Evolutionary conservation across 2,797 vertebrate genomes (phyloP).

Genomic region (Xiphophorus birchmanni): DNA sequence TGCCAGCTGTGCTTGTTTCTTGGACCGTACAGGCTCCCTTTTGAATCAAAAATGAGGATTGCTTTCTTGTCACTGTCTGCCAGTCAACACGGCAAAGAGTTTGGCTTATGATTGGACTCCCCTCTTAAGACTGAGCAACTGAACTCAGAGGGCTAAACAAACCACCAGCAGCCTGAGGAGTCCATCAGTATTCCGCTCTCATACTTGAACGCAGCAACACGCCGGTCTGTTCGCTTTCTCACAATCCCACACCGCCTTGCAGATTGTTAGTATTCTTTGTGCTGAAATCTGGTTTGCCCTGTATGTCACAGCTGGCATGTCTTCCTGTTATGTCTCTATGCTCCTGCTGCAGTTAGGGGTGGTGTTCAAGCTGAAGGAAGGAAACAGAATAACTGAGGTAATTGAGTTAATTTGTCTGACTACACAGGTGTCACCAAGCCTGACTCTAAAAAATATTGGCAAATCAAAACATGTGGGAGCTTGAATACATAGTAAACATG

Average conservation of each 20-base stretch:
- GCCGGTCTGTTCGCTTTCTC: conserved; percentile 29
- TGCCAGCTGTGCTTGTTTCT: conserved; percentile 58
- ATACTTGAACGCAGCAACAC: conserved; percentile 28
- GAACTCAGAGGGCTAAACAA: conserved; percentile 29
- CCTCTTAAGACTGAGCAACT: conserved; percentile 41
- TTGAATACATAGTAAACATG: conserved; percentile 6
- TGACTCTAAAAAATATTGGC: not conserved
- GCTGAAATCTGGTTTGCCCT: conserved; percentile 37
- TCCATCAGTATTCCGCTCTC: conserved; percentile 57
- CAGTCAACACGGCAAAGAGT: conserved; percentile 54
- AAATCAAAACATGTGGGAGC: not conserved
- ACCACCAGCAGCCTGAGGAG: conserved; percentile 28
- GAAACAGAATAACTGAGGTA: conserved; percentile 7
- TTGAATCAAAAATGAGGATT: conserved; percentile 59
- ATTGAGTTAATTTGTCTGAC: conserved; percentile 14
- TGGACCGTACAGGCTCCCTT: conserved; percentile 51
- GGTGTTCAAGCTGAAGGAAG: conserved; percentile 21
- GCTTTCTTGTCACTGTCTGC: conserved; percentile 52
- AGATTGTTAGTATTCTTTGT: conserved; percentile 38
- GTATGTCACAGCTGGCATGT: conserved; percentile 41
- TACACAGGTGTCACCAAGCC: conserved; percentile 4
- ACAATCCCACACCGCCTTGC: conserved; percentile 11
- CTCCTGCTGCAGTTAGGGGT: conserved; percentile 10
- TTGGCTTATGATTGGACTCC: conserved; percentile 51
- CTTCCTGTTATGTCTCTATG: conserved; percentile 24